Base-by-base conservation (phyloP, 2,888 invertebrate genomes). In the Acanthosoma haemorrhoidale region DNA sequence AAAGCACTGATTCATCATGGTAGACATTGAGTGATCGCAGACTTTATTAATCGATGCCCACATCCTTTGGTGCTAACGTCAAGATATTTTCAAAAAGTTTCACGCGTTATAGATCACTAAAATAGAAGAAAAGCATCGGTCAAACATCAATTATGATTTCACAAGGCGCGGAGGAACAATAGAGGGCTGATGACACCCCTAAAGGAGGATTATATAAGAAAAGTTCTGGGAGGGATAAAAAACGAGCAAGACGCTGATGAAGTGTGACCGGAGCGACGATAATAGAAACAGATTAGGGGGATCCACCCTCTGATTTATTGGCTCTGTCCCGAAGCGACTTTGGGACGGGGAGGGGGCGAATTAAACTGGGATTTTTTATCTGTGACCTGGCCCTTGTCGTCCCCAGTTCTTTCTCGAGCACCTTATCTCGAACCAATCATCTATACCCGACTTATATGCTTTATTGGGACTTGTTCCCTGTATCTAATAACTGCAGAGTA, bases 211-310 rank as follows among this genome's bases (percentile, higher is more conserved):
- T 51, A 51, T 25, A 25, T 21, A 51, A 51, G 29, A 25, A 51
- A 51, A 51, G 21, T 51, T n/a, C 29, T 21, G 29, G 25, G 29
- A 25, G 13, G 25, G 51, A 51, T 51, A 51, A 51, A 36, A 32
- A 36, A 36, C 18, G 61, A 36, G 16, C 18, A 21, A 36, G 61
- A 3, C 36, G 34, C 61, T 36, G 61, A 61, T 61, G 61, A 61
- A 61, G 61, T 61, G 61, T 61, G 61, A 61, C 59, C 61, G 61
- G 21, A 6, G 15, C 36, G 32, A 61, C 34, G 61, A 61, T 61
- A 61, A 61, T 61, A 61, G 61, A 61, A 61, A 61, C 61, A 61
- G 61, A 61, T 61, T 61, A 61, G 16, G 36, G 21, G 61, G 21
- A 21, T 34, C 21, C 16, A 13, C 32, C 60, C 6, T 16, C 34